phyloP scores from a whole-genome alignment of 2,888 invertebrate species.

The Lasiommata megera region DNA sequence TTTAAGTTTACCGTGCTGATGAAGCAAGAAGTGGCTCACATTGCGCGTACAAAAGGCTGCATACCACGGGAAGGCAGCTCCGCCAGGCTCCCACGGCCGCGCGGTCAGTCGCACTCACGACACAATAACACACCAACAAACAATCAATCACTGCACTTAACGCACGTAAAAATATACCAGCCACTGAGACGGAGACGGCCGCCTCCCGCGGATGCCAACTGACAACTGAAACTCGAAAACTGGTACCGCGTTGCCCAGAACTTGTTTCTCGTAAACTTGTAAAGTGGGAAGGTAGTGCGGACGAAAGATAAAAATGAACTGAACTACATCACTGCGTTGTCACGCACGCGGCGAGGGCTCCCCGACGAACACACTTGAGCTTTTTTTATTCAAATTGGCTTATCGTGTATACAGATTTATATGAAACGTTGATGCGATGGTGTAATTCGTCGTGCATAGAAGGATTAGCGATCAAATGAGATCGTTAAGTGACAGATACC shows the following conservation, averaged over 20 bases:
- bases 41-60: neutral
- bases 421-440: too few species aligned
- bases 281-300: neutral
- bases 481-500: too few species aligned
- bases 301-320: neutral
- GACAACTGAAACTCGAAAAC: slow-evolving; percentile 21
- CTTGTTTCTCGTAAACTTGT: slow-evolving; percentile 25
- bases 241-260: slow-evolving; percentile 23
- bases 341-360: too few species aligned
- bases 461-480: too few species aligned
- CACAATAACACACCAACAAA: slow-evolving; percentile 13
- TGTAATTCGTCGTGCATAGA: too few species aligned
- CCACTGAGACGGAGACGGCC: slow-evolving; percentile 6
- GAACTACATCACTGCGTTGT: slow-evolving; percentile 9
- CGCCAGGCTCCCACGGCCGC: neutral
- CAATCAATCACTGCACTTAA: slow-evolving; percentile 24
- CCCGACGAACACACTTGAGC: too few species aligned
- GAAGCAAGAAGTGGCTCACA: neutral
- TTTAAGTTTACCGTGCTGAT: neutral
- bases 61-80: neutral
- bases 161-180: slow-evolving; percentile 5
- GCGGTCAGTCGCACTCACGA: slow-evolving; percentile 18
- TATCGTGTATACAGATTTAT: too few species aligned
- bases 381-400: too few species aligned
- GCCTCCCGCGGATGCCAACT: slow-evolving; percentile 9